Evolutionary conservation across 2,113 vertebrate species (phyloP).

Genomic region (Onychorhynchus coronatus): DNA sequence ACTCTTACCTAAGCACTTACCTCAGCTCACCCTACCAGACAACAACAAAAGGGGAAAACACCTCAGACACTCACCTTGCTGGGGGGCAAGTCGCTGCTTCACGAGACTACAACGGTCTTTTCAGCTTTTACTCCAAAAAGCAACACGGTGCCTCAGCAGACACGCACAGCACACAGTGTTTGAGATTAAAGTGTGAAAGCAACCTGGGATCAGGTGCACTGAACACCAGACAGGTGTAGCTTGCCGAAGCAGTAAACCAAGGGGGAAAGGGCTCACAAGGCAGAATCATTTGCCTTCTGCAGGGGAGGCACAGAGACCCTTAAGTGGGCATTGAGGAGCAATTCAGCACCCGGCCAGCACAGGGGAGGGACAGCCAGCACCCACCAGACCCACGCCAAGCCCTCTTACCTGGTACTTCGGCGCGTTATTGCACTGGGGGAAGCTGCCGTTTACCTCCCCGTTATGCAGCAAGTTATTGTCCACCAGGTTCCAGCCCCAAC

Average conservation of each 20-base stretch:
- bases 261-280: not conserved
- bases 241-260: not conserved
- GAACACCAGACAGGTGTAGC: not conserved
- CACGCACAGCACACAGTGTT: fast-evolving
- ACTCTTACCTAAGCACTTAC: not conserved
- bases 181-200: not conserved
- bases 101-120: not conserved
- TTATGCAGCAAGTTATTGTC: conserved; percentile 98
- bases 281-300: not conserved
- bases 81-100: not conserved
- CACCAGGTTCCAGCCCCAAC: conserved; percentile 99
- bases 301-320: not conserved
- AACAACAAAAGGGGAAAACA: not conserved
- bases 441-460: conserved; percentile 95
- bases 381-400: not conserved
- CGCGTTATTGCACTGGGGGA: conserved; percentile 98
- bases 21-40: not conserved
- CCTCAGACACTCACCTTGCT: not conserved
- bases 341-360: not conserved
- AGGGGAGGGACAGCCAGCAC: not conserved
- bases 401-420: conserved; percentile 94
- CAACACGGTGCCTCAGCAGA: not conserved
- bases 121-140: not conserved
- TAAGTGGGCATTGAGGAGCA: not conserved
- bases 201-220: not conserved